Evolutionary conservation across 1,140 invertebrate genomes (phyloP), one percentile per base, ranked within the genome.

Genomic region (Mylabris phalerata): DNA sequence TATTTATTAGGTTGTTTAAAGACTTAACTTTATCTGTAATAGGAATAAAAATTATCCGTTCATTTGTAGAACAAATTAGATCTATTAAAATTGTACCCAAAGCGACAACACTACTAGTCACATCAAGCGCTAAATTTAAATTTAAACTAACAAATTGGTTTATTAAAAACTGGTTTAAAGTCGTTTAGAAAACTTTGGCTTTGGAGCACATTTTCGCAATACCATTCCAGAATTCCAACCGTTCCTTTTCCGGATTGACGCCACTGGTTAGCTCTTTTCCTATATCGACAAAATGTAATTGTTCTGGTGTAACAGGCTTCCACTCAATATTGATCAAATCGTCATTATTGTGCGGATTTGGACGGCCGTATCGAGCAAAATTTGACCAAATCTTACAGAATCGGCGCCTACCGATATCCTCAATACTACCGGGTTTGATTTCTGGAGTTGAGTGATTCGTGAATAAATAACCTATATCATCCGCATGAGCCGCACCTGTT

Each of bases 391-490:
- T 69, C 66, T 71, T 74, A 0, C 61, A 50, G n/a, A 67, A 59
- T 50, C 60, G 48, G 48, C 49, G 50, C 2, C 64, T 45, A 6
- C 27, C 48, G 1, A 49, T 59, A n/a, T 64, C 66, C 62, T 70
- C 68, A 6, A 62, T 4, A 48, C 61, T 63, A 9, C 51, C 60
- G 9, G 73, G 61, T 26, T 74, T 68, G 11, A 76, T 56, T 48
- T 75, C 73, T 19, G 66, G 62, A 9, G 71, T 75, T 19, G 79
- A 55, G 52, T 66, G 66, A 50, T 69, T 78, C 62, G 77, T 73
- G 62, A 84, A 86, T 6, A 85, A 64, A 68, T 84, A 85, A 55
- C 78, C 79, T 2, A 84, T 39, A 60, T 85, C 84, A 61, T 86
- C 84, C 0, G 74, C 78, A 63, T 86, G 84, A 64, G 76, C 77